Conservation (phyloP, 2,797 vertebrate species). For the Sarcophilus harrisii region DNA sequence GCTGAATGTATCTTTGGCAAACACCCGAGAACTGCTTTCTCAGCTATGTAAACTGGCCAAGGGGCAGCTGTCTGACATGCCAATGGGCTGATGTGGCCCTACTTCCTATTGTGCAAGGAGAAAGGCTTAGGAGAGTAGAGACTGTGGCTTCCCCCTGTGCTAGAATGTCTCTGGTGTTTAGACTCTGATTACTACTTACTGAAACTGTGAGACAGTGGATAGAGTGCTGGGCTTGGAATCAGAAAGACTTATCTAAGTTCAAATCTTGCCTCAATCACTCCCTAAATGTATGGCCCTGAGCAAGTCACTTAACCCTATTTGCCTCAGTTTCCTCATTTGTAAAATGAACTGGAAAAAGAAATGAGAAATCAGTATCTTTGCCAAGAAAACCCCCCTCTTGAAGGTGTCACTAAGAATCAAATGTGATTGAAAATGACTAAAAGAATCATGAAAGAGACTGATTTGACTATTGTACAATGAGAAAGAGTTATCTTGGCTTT, state of each 20-base stretch:
- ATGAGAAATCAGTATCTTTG: not conserved
- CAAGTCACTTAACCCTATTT: not conserved
- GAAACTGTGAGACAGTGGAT: not conserved
- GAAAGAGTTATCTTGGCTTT: not conserved
- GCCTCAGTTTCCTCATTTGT: not conserved
- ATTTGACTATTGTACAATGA: not conserved
- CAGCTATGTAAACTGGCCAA: not conserved
- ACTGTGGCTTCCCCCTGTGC: conserved; percentile 8
- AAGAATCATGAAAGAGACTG: not conserved
- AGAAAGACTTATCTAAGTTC: not conserved
- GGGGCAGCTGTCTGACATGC: conserved; percentile 48
- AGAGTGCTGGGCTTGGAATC: not conserved
- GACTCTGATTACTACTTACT: not conserved
- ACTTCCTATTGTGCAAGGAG: not conserved
- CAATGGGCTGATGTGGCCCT: conserved; percentile 49
- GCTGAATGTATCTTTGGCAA: conserved; percentile 65
- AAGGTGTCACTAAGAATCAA: not conserved
- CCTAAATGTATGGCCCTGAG: not conserved
- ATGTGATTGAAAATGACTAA: not conserved
- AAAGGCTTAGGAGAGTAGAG: not conserved
- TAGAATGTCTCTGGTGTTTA: conserved; percentile 31
- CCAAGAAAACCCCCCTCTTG: not conserved
- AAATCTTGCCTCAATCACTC: not conserved
- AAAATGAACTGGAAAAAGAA: not conserved
- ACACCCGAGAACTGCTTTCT: not conserved